Conservation (phyloP, 2,888 invertebrate genomes). For the Aphodius granarius region DNA sequence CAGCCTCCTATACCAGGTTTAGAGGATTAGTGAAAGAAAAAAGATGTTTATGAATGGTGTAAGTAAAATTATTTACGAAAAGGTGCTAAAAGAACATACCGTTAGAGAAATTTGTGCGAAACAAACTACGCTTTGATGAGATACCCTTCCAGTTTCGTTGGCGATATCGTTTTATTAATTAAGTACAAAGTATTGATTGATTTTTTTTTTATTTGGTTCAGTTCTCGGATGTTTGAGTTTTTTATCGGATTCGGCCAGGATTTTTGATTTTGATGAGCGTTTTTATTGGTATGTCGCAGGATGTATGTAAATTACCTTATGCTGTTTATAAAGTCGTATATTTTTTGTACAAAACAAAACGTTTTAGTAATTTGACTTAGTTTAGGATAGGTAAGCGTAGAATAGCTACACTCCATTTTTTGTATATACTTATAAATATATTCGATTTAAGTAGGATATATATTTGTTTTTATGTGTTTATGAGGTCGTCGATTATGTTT, state of each 20-base stretch:
- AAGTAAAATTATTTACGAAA: constrained; percentile 22
- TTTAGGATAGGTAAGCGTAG: constrained; percentile 3
- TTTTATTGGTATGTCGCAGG: not conserved
- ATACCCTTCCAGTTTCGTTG: constrained; percentile 5
- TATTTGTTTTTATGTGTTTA: constrained; percentile 1
- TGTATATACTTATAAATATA: not conserved
- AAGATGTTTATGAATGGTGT: constrained; percentile 26
- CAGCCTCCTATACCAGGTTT: constrained; percentile 52
- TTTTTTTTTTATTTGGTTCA: not conserved
- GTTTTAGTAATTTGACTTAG: constrained; percentile 1
- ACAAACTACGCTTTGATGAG: not conserved
- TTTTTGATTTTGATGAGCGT: not conserved
- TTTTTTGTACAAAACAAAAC: constrained; percentile 17
- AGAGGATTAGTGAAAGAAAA: constrained; percentile 41
- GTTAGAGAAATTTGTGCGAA: not conserved
- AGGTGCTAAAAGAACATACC: constrained; percentile 25
- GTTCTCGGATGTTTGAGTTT: not conserved
- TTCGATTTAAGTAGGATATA: not conserved
- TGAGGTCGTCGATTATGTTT: not conserved
- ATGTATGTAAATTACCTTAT: constrained; percentile 23
- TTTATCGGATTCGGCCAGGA: not conserved
- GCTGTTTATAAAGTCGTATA: constrained; percentile 26
- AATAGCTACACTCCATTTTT: constrained; percentile 11
- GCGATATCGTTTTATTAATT: not conserved
- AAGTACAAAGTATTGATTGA: constrained; percentile 8